Base-by-base conservation (phyloP, 2,797 vertebrate species). In the Chaunax sp. region DNA sequence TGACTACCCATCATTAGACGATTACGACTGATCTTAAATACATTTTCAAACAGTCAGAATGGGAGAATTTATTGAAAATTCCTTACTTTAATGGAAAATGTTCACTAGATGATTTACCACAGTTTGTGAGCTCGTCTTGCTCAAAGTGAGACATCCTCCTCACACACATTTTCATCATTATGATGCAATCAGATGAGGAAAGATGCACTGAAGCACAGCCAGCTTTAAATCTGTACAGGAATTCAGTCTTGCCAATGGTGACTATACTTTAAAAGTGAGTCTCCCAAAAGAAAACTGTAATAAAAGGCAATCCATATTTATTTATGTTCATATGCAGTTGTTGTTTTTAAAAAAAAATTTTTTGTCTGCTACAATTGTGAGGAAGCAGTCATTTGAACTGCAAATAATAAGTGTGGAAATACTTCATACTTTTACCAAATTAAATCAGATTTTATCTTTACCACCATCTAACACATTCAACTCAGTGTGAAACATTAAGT, bases 1-100 rank as follows among this genome's bases (percentile, higher is more conserved):
- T 38, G 38, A 62, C 71, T 50, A 19, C 64, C 67, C 44, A n/a
- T 52, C 37, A 66, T 69, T 52, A 62, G 57, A 69, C 33, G 7
- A 54, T 75, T 41, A 56, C 66, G 65, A 46, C 47, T 37, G 22
- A 35, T 50, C 37, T 74, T 38, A 63, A 69, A 74, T 80, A 46
- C 13, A 0, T 64, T 70, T 78, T 65, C 19, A 66, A 69, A 58
- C 25, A 4, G 64, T 78, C 50, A 54, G 51, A 67, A 68, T 65
- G 19, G 56, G 52, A 49, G 18, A 47, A 28, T 74, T 57, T 55
- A 68, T 65, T 60, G 26, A 73, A 41, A 43, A 59, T 59, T 46
- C 47, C 19, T 69, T 11, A 49, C 49, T 33, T 52, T 56, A 45
- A 45, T 0, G 14, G 16, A 3, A 46, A 23, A 54, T 20, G 45